These are phyloP conservation scores for Spinus pinus DNA, from an alignment of 2,797 vertebrate species.

Conservation along the genomic window DNA sequence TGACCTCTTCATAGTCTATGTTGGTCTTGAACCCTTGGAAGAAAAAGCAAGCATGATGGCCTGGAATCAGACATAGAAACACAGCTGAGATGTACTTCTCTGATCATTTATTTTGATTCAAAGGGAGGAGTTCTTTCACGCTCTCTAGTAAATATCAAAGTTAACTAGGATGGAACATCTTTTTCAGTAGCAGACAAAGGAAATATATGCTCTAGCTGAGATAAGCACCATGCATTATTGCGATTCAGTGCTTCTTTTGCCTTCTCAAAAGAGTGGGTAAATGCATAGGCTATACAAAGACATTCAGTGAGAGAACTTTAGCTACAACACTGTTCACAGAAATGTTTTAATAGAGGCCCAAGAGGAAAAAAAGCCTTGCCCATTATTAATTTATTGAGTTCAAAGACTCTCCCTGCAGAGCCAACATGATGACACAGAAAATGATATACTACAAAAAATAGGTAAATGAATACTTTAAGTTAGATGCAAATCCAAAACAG, in stretches of 20 bases:
- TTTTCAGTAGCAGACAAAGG: slow-evolving; percentile 12
- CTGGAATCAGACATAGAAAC: not conserved
- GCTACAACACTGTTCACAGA: not conserved
- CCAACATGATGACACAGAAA: not conserved
- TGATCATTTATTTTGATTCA: not conserved
- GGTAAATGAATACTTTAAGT: not conserved
- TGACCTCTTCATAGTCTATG: not conserved
- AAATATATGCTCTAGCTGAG: not conserved
- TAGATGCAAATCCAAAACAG: not conserved
- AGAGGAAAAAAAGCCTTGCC: not conserved
- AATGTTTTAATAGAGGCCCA: not conserved
- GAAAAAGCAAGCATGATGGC: not conserved
- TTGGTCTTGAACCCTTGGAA: not conserved
- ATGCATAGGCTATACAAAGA: not conserved
- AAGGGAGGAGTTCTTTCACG: not conserved
- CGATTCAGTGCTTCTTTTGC: not conserved
- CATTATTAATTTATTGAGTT: not conserved
- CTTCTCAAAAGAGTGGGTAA: not conserved
- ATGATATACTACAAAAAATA: not conserved
- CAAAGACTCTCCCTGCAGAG: not conserved
- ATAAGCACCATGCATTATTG: not conserved
- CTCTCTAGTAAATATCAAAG: slow-evolving; percentile 36
- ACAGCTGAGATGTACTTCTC: not conserved
- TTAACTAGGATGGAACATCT: not conserved
- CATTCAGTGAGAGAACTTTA: not conserved